Base-by-base conservation (phyloP, 2,888 invertebrate genomes). In the Epinotia demarniana region DNA sequence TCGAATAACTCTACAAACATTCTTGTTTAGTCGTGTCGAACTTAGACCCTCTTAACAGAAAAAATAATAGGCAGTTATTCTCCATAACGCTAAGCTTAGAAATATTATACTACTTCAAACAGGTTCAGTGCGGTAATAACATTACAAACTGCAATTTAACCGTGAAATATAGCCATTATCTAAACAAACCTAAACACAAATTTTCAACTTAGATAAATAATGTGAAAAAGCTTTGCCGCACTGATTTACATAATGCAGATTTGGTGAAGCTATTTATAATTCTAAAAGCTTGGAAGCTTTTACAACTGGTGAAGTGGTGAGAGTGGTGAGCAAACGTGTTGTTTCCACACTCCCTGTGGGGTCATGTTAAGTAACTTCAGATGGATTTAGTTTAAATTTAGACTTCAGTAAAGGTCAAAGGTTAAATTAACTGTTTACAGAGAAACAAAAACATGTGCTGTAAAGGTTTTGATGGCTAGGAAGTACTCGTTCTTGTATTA, bases 191-290 rank as follows among this genome's bases (percentile, higher is more conserved):
- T 33, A 33, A 73, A 55, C 62, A 46, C 33, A 71, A 58, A 64
- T 49, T 67, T 62, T 13, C 57, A 64, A 66, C 61, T 66, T 58
- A 63, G 58, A 66, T 49, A 62, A 74, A 57, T 61, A 19, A 70
- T 49, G 61, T 49, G 61, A 19, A 23, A 79, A 78, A 82, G 76
- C 69, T 78, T 79, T 79, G 72, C 80, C 71, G 77, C 81, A 79
- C 78, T 73, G 63, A 58, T 85, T 84, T 82, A 80, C 84, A 84
- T 85, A 85, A 85, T 85, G 84, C 83, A 80, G 82, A 73, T 78
- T 27, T 80, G 78, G 77, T 79, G 13, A 13, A 13, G 68, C 67
- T 75, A 77, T 78, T 79, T 77, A 76, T 64, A 68, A 46, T 19
- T 33, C 74, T 60, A 13, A 60, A 60, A 33, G 33, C 16, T 60